Evolutionary conservation across 2,888 invertebrate genomes (phyloP).

Genomic region (Hydriomena furcata): DNA sequence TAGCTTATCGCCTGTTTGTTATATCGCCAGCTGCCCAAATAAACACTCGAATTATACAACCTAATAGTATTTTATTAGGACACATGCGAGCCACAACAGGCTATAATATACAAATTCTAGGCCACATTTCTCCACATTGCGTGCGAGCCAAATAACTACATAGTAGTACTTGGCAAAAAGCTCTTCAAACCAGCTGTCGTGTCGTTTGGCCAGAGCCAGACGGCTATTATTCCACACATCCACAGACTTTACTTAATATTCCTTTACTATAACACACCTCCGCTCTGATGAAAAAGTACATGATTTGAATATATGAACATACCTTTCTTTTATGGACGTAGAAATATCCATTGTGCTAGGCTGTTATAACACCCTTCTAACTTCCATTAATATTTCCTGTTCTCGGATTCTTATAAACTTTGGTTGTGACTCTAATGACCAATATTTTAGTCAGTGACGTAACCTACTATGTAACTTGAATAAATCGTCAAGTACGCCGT

Average conservation of each 20-base stretch:
- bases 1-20: neutral
- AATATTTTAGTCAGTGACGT: slow-evolving; percentile 41
- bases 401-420: slow-evolving; percentile 33
- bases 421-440: neutral
- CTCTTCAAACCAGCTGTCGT: slow-evolving; percentile 50
- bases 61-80: slow-evolving; percentile 10
- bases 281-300: slow-evolving; percentile 42
- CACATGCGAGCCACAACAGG: slow-evolving; percentile 22
- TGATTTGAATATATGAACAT: slow-evolving; percentile 42
- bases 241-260: slow-evolving; percentile 44
- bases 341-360: slow-evolving; percentile 5
- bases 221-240: slow-evolving; percentile 44
- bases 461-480: slow-evolving; percentile 56
- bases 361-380: neutral
- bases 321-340: slow-evolving; percentile 11
- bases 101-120: slow-evolving; percentile 36
- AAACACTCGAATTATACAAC: slow-evolving; percentile 3
- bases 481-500: slow-evolving; percentile 43
- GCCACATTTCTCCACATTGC: slow-evolving; percentile 45
- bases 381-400: slow-evolving; percentile 42
- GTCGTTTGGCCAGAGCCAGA: slow-evolving; percentile 34
- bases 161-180: slow-evolving; percentile 42
- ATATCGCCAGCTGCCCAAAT: slow-evolving; percentile 6
- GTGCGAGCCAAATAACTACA: slow-evolving; percentile 44
- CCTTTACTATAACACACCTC: slow-evolving; percentile 34